phyloP scores from a whole-genome alignment of 2,888 invertebrate species.

The Drosophila peninsularis region DNA sequence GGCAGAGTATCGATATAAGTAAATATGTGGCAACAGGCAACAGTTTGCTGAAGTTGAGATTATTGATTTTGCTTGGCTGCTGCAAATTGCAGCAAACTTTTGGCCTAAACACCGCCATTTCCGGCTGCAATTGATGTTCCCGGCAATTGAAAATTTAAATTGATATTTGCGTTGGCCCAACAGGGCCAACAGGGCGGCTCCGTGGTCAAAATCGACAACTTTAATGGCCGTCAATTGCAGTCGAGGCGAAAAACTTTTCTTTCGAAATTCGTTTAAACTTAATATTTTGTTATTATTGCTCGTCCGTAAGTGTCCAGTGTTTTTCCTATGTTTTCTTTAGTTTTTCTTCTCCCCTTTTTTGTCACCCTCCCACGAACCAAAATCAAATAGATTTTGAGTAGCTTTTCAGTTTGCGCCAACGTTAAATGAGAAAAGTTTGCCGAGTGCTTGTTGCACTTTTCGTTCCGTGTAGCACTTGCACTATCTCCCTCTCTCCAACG shows the following conservation, averaged over 20 bases:
- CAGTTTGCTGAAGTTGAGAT: slow-evolving; percentile 48
- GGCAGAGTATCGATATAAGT: slow-evolving; percentile 23
- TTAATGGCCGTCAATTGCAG: slow-evolving; percentile 71
- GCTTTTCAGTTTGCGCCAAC: slow-evolving; percentile 75
- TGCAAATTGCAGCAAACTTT: slow-evolving; percentile 51
- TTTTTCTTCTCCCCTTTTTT: slow-evolving; percentile 3
- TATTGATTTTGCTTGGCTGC: slow-evolving; percentile 50
- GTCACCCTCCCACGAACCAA: slow-evolving; percentile 12
- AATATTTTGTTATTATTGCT: slow-evolving; percentile 72
- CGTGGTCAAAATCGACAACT: slow-evolving; percentile 45
- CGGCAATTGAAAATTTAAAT: slow-evolving; percentile 78
- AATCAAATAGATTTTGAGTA: slow-evolving; percentile 79
- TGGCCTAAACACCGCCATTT: slow-evolving; percentile 40
- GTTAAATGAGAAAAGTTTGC: slow-evolving; percentile 78
- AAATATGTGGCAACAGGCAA: slow-evolving; percentile 56
- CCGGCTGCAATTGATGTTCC: slow-evolving; percentile 17
- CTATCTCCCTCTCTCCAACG: slow-evolving; percentile 11
- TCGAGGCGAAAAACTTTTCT: slow-evolving; percentile 30
- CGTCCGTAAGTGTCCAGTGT: slow-evolving; percentile 62
- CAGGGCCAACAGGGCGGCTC: not conserved
- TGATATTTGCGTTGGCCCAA: slow-evolving; percentile 58
- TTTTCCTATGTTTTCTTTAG: slow-evolving; percentile 31
- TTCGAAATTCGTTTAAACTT: slow-evolving; percentile 65
- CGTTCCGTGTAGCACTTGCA: slow-evolving; percentile 29
- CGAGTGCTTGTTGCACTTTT: slow-evolving; percentile 77